Conservation (phyloP, 2,113 vertebrate species). For the Anas platyrhynchos region DNA sequence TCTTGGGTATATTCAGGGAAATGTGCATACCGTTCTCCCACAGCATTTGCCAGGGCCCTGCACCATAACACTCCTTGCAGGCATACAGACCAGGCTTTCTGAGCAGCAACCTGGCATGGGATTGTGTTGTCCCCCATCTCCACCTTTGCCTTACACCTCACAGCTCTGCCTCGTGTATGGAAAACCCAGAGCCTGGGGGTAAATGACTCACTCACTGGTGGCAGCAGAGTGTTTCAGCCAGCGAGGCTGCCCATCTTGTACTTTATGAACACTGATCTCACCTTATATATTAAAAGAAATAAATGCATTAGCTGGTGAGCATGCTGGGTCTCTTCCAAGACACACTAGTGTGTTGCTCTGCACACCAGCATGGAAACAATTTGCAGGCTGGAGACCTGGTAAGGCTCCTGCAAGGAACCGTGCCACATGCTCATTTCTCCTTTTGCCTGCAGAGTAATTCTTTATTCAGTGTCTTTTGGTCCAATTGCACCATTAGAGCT, state of each 20-base stretch:
- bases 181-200: background rate
- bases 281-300: slow-evolving; percentile 35
- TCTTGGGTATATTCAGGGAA: background rate
- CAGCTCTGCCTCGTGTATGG: background rate
- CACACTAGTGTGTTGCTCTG: background rate
- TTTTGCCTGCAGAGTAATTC: background rate
- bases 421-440: background rate
- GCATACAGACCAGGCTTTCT: background rate
- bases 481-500: slow-evolving; percentile 1
- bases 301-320: background rate
- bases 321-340: slow-evolving; percentile 20
- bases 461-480: slow-evolving; percentile 12
- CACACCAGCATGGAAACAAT: slow-evolving; percentile 25
- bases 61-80: background rate
- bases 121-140: background rate
- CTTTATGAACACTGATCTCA: slow-evolving; percentile 1
- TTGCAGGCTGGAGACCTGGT: background rate
- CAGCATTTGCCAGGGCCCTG: background rate
- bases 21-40: background rate
- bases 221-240: background rate
- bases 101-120: fast-evolving
- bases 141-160: background rate
- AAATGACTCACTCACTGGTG: background rate
- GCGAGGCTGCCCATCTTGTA: background rate
- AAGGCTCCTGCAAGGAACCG: background rate